Conservation (phyloP, 2,113 vertebrate genomes). For the Rhinopithecus roxellana region DNA sequence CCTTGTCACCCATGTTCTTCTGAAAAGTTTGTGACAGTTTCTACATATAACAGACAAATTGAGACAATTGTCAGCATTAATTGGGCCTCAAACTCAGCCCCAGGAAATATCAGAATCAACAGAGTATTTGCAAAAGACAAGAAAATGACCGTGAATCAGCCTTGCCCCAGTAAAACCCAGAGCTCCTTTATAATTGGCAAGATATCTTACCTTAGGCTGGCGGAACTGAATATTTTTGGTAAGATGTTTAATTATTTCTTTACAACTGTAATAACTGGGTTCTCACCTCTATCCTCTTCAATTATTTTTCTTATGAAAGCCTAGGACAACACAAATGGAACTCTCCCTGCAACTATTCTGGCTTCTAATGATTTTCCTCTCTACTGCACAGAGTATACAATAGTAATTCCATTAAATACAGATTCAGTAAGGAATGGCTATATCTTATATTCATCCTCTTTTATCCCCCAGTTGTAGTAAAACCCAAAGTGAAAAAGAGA, state of each 20-base stretch:
- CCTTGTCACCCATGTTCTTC: background rate
- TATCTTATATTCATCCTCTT: background rate
- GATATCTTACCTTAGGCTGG: background rate
- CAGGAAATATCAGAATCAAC: background rate
- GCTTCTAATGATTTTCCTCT: background rate
- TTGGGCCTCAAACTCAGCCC: background rate
- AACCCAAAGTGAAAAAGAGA: background rate
- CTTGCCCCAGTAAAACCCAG: background rate
- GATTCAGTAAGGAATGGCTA: background rate
- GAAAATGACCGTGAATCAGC: background rate
- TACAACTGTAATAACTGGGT: background rate
- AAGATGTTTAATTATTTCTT: background rate
- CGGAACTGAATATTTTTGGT: background rate
- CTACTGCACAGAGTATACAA: background rate
- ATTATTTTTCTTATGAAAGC: background rate
- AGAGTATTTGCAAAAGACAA: background rate
- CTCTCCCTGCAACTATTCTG: background rate
- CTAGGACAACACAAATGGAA: background rate
- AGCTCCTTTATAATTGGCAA: background rate
- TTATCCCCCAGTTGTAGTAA: background rate
- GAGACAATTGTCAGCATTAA: background rate
- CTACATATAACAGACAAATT: background rate
- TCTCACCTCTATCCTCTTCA: background rate
- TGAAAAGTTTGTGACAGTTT: background rate
- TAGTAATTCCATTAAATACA: slow-evolving; percentile 3